Evolutionary conservation across 2,888 invertebrate genomes (phyloP), one percentile per base, ranked within the genome.

Genomic region (Acanthosoma haemorrhoidale): DNA sequence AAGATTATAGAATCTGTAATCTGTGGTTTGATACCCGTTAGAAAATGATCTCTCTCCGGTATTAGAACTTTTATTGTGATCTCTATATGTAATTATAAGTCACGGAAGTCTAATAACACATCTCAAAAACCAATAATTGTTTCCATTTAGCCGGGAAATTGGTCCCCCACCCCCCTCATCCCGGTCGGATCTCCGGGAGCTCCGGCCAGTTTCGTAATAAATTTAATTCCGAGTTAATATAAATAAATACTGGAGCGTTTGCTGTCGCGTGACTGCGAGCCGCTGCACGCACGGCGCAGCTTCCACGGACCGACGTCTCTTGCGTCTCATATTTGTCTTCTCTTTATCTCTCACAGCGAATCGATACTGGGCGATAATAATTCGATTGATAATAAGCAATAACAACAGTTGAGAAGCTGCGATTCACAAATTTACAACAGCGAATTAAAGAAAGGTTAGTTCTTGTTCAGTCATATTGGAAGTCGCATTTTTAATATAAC

Each of bases 71-170:
- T 72, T 72, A 72, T 72, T 72, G 70, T 72, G 68, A 68, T 70
- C 70, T 67, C 41, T 51, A 68, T 34, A 63, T 70, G 63, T 72
- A 70, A 72, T 72, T 72, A 70, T 67, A 68, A 41, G 70, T 69
- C 72, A 70, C 72, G 72, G 70, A 70, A 66, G 51, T 32, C 16
- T 43, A 67, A 51, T 67, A 67, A 67, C 67, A 67, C 69, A 70
- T 64, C 66, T 72, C 69, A 68, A 70, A 72, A 71, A 73, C 69
- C 67, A 71, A 71, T 71, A 71, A 71, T 69, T 71, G 73, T 73
- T 69, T 73, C 71, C 73, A 71, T 73, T 73, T 73, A 73, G 70
- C 64, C 51, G 43, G 68, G 68, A 72, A 72, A 72, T 72, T 72
- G 72, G 68, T 68, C 68, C 66, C 60, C 60, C 70, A 29, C 31